Conservation (phyloP, 2,113 vertebrate species). For the Phrynosoma blainvillii region DNA sequence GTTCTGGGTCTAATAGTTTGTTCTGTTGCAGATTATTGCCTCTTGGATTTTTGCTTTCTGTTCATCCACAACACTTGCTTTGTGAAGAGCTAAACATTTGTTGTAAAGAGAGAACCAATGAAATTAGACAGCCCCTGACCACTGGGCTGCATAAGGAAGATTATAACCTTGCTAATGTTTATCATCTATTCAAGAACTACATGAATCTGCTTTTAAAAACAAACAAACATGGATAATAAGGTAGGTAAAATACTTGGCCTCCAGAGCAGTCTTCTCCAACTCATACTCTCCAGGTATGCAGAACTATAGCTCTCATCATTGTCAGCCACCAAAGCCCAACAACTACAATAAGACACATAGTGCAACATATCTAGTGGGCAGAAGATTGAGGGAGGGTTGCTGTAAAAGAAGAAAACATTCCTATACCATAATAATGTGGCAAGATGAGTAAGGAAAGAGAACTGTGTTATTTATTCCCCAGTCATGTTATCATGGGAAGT, state of each 20-base stretch:
- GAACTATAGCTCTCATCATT: too few relatives aligned
- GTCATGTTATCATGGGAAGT: neutral
- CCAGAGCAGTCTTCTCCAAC: too few relatives aligned
- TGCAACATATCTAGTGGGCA: too few relatives aligned
- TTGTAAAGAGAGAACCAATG: neutral
- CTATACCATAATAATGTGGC: neutral
- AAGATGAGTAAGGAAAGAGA: neutral
- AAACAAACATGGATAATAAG: too few relatives aligned
- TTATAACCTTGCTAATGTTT: neutral
- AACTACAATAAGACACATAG: too few relatives aligned
- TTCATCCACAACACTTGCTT: neutral
- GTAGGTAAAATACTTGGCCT: too few relatives aligned
- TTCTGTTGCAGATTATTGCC: neutral
- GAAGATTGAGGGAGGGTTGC: too few relatives aligned
- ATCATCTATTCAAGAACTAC: neutral
- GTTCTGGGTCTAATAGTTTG: neutral
- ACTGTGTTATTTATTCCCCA: neutral
- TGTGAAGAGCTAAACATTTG: neutral
- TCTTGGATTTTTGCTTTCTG: neutral
- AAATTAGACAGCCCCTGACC: neutral
- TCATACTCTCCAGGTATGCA: too few relatives aligned
- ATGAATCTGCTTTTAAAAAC: too few relatives aligned
- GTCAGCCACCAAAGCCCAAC: too few relatives aligned
- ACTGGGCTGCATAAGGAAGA: neutral
- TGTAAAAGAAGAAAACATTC: neutral